phyloP scores from a whole-genome alignment of 2,888 invertebrate species.

The Argyresthia albistria region DNA sequence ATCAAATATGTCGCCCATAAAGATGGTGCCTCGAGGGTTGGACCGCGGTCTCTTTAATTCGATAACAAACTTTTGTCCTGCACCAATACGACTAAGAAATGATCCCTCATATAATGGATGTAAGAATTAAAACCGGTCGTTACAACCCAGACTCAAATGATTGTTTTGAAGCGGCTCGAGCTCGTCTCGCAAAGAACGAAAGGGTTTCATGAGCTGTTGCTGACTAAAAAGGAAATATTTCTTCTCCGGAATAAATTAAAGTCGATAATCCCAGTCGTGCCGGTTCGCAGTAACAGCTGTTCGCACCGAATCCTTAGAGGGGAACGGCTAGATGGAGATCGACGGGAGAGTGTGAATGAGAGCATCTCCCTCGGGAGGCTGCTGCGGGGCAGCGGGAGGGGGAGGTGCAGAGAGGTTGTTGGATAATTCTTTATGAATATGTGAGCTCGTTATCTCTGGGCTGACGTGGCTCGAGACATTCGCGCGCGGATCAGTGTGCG shows the following conservation, averaged over 20 bases:
- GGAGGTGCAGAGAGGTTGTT: slow-evolving; percentile 46
- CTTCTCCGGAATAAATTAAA: slow-evolving; percentile 68
- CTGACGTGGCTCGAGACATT: slow-evolving; percentile 50
- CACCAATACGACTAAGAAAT: slow-evolving; percentile 41
- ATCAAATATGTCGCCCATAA: slow-evolving; percentile 72
- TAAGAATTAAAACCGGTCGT: slow-evolving; percentile 70
- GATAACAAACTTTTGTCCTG: slow-evolving; percentile 57
- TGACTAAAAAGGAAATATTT: slow-evolving; percentile 65
- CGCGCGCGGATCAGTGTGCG: slow-evolving; percentile 35
- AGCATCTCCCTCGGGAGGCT: slow-evolving; percentile 51
- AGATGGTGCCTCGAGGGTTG: slow-evolving; percentile 68
- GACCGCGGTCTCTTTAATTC: slow-evolving; percentile 55
- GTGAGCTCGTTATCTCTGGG: slow-evolving; percentile 65
- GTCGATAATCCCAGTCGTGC: slow-evolving; percentile 61
- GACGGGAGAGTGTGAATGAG: slow-evolving; percentile 66
- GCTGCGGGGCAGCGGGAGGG: slow-evolving; percentile 33
- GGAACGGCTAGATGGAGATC: slow-evolving; percentile 67
- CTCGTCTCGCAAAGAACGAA: slow-evolving; percentile 41
- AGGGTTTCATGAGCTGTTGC: slow-evolving; percentile 59
- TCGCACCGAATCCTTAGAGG: slow-evolving; percentile 52
- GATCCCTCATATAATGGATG: slow-evolving; percentile 53
- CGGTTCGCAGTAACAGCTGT: slow-evolving; percentile 37
- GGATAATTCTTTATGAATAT: slow-evolving; percentile 73
- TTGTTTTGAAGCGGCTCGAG: slow-evolving; percentile 56
- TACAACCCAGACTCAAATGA: slow-evolving; percentile 47